Base-by-base conservation (phyloP, 2,113 vertebrate species). In the Myotis davidii region DNA sequence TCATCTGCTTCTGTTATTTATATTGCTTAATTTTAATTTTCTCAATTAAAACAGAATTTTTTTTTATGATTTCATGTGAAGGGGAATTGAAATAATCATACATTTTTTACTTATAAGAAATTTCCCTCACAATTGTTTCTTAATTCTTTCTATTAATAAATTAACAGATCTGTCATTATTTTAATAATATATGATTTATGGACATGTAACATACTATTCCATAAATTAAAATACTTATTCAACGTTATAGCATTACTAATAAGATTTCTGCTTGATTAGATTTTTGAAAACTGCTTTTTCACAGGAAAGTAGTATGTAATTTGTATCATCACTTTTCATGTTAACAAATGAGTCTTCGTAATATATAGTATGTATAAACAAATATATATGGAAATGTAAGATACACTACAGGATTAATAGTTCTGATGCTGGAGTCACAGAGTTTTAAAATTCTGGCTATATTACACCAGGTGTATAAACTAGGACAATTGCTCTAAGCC, bases 401-500 rank as follows among this genome's bases (percentile, higher is more conserved):
- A 45, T 84, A n/a, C 3, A 45, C n/a, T 77, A 4, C 5, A 78
- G 29, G 1, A 4, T 74, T 89, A 83, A 90, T 70, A 91, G 13
- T 18, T 85, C 21, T 82, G 56, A 83, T 84, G 6, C 29, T 90
- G 6, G 13, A 88, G 32, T 84, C 34, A 85, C 29, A 59, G 54
- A 82, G 37, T 50, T 94, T 91, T 90, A 14, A 65, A 94, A 67
- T 77, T 65, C 20, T 73, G 21, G n/a, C 25, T 93, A n/a, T 14
- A 54, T 9, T 48, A 61, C 2, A 59, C 1, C 27, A 92, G 54
- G 32, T 95, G 0, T 5, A n/a, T 94, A 91, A 95, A 94, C 48
- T 94, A 94, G 95, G 96, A 54, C 94, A 97, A 56, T 70, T 23
- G 82, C 37, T 88, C 81, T 78, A 94, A 94, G 69, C 23, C 32